phyloP scores from a whole-genome alignment of 2,888 invertebrate genomes.

The Drosophila mettleri region DNA sequence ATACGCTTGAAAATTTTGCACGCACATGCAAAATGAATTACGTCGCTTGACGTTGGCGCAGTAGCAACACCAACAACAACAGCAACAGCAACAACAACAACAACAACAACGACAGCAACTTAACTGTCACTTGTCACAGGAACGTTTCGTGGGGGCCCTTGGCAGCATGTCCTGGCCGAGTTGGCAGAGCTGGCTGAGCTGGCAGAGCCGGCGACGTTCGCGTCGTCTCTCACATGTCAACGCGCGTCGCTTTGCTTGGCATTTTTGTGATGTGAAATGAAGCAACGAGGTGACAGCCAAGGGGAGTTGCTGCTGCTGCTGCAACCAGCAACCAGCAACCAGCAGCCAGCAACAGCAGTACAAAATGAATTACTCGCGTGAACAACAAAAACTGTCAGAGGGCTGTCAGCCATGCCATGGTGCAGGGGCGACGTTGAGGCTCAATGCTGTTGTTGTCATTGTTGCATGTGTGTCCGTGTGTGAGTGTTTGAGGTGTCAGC shows the following conservation, averaged over 20 bases:
- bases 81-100: slow-evolving; percentile 28
- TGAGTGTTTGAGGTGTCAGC: slow-evolving; percentile 78
- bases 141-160: slow-evolving; percentile 67
- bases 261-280: slow-evolving; percentile 81
- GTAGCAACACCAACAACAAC: slow-evolving; percentile 19
- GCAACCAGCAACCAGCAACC: slow-evolving; percentile 15
- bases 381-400: slow-evolving; percentile 84
- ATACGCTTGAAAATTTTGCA: slow-evolving; percentile 78
- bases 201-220: slow-evolving; percentile 31
- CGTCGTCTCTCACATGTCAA: slow-evolving; percentile 83
- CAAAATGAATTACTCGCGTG: slow-evolving; percentile 84
- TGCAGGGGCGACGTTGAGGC: slow-evolving; percentile 37
- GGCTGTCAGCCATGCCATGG: slow-evolving; percentile 80
- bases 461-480: slow-evolving; percentile 38
- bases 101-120: slow-evolving; percentile 72
- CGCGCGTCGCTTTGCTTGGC: slow-evolving; percentile 82
- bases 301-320: slow-evolving; percentile 60
- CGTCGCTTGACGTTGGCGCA: slow-evolving; percentile 65
- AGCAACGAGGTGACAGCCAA: slow-evolving; percentile 82
- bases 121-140: slow-evolving; percentile 84
- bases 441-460: slow-evolving; percentile 31
- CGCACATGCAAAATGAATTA: slow-evolving; percentile 81
- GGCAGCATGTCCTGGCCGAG: slow-evolving; percentile 61
- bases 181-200: slow-evolving; percentile 26
- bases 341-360: slow-evolving; percentile 64